These are phyloP conservation scores for Sinonovacula constricta DNA, from an alignment of 1,140 invertebrate genomes.

Conservation along the genomic window DNA sequence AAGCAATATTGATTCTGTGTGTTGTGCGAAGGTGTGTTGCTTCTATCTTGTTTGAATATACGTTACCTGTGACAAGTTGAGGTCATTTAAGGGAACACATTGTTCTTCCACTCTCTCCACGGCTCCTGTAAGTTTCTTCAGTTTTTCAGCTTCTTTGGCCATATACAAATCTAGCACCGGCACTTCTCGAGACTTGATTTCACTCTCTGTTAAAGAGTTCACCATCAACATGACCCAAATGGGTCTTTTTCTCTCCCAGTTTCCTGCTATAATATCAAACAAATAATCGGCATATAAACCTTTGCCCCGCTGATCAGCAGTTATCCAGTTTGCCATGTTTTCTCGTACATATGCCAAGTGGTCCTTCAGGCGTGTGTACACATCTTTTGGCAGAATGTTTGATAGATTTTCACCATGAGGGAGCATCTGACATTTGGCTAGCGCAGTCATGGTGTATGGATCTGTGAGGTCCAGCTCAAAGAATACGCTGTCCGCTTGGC, in stretches of 20 bases:
- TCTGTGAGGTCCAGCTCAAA: constrained; percentile 82
- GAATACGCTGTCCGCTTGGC: constrained; percentile 79
- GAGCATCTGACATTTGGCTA: constrained; percentile 81
- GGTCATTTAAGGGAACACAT: constrained; percentile 81
- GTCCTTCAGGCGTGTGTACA: constrained; percentile 79
- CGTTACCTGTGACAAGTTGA: constrained; percentile 81
- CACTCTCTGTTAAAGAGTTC: constrained; percentile 81
- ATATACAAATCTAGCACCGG: constrained; percentile 82
- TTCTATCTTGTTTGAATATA: too few relatives aligned
- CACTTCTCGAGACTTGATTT: constrained; percentile 80
- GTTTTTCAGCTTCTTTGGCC: constrained; percentile 80
- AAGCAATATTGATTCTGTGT: too few relatives aligned
- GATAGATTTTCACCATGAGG: constrained; percentile 78
- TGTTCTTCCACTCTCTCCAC: constrained; percentile 82
- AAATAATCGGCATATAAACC: constrained; percentile 81
- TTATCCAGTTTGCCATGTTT: constrained; percentile 80
- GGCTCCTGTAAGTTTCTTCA: constrained; percentile 80
- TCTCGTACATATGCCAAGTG: constrained; percentile 80
- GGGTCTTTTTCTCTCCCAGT: constrained; percentile 82
- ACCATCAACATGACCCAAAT: constrained; percentile 83
- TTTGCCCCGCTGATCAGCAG: constrained; percentile 78
- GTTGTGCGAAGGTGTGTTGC: too few relatives aligned
- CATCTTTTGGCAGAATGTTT: constrained; percentile 79
- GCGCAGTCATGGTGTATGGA: constrained; percentile 78
- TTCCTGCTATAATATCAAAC: constrained; percentile 80